phyloP scores from a whole-genome alignment of 2,888 invertebrate species.

The Chrysolina haemoptera region DNA sequence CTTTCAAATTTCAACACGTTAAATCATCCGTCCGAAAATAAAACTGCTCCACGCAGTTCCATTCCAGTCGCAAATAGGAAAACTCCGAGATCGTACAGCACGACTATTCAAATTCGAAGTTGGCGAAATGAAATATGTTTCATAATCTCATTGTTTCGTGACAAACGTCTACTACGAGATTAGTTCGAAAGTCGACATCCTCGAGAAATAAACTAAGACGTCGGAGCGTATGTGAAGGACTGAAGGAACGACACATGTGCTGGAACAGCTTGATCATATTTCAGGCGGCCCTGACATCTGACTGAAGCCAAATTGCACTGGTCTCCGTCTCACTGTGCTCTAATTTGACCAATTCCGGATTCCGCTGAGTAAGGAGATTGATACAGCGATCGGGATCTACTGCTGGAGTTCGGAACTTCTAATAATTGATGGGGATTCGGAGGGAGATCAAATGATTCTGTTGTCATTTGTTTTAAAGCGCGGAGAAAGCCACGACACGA shows the following conservation, averaged over 20 bases:
- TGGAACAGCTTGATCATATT: conserved; percentile 53
- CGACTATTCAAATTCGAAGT: conserved; percentile 23
- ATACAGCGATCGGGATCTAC: conserved; percentile 47
- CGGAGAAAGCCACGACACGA: background rate
- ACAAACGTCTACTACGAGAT: conserved; percentile 37
- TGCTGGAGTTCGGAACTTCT: conserved; percentile 38
- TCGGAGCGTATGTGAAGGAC: conserved; percentile 52
- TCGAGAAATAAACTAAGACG: conserved; percentile 54
- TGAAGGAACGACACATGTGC: conserved; percentile 47
- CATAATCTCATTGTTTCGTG: conserved; percentile 25
- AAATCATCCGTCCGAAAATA: background rate
- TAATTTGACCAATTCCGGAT: conserved; percentile 61
- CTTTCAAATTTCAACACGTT: background rate
- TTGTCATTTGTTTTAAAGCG: conserved; percentile 16
- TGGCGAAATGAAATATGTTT: conserved; percentile 28
- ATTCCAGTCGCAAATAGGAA: conserved; percentile 11
- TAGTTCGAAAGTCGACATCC: conserved; percentile 42
- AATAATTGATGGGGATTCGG: conserved; percentile 48
- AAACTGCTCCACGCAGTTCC: background rate
- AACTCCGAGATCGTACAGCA: background rate
- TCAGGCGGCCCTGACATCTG: conserved; percentile 49
- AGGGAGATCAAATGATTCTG: conserved; percentile 15
- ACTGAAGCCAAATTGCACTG: conserved; percentile 50
- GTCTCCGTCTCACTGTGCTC: conserved; percentile 45
- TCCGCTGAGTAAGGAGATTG: conserved; percentile 57